Conservation (phyloP, 2,888 invertebrate genomes). For the Furcula furcula region DNA sequence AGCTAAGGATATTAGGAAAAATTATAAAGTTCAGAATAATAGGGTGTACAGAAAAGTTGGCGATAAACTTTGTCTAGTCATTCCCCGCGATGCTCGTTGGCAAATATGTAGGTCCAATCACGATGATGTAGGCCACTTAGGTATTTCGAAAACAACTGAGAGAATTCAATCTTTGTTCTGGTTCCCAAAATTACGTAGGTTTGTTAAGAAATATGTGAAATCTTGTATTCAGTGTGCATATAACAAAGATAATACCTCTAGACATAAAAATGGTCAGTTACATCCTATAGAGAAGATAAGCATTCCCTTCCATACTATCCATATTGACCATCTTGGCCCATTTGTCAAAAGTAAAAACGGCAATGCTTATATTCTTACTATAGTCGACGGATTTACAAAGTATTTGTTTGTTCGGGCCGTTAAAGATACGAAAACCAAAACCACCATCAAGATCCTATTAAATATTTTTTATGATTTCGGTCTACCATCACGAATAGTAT, state of each 20-base stretch:
- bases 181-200: slow-evolving; percentile 8
- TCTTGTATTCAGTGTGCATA: slow-evolving; percentile 6
- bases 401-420: slow-evolving; percentile 4
- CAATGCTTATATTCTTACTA: slow-evolving; percentile 2
- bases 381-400: slow-evolving; percentile 8
- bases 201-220: slow-evolving; percentile 5
- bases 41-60: slow-evolving; percentile 1
- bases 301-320: slow-evolving; percentile 6
- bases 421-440: slow-evolving; percentile 4
- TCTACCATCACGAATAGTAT: slow-evolving; percentile 1
- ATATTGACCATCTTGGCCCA: slow-evolving; percentile 8
- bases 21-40: slow-evolving; percentile 4
- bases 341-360: slow-evolving; percentile 5
- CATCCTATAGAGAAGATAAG: slow-evolving; percentile 7
- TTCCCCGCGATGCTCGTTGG: slow-evolving; percentile 20
- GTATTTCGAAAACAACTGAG: slow-evolving; percentile 5
- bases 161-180: slow-evolving; percentile 2
- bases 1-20: slow-evolving; percentile 4
- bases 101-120: slow-evolving; percentile 43
- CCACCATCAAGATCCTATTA: neutral
- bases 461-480: slow-evolving; percentile 5
- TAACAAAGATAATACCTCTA: slow-evolving; percentile 3
- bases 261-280: slow-evolving; percentile 4
- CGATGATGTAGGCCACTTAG: slow-evolving; percentile 33
- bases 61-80: neutral